phyloP scores from a whole-genome alignment of 2,113 vertebrate species.

The Tragelaphus imberbis region DNA sequence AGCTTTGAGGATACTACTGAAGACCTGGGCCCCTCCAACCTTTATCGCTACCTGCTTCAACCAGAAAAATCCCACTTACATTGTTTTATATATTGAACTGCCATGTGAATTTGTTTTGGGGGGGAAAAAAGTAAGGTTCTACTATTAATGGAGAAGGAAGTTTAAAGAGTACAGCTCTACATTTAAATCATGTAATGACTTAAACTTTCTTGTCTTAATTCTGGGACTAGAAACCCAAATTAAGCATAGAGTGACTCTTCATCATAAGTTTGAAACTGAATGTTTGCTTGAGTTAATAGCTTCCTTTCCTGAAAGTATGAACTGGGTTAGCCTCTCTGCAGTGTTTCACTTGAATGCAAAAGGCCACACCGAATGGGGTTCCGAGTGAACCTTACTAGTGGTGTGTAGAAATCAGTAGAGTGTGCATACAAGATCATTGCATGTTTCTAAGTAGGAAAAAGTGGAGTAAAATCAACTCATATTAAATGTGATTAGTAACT shows the following conservation, averaged over 20 bases:
- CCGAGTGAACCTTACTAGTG: background rate
- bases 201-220: background rate
- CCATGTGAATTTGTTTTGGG: background rate
- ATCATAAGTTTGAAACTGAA: background rate
- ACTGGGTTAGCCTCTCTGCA: background rate
- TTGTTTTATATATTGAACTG: background rate
- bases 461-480: background rate
- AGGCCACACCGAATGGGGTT: background rate
- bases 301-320: background rate
- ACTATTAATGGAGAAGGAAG: background rate
- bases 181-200: background rate
- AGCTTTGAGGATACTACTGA: background rate
- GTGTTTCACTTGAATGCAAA: background rate
- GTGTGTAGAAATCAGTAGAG: background rate
- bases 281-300: background rate
- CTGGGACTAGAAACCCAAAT: background rate
- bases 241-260: background rate
- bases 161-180: background rate
- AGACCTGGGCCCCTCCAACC: rapidly evolving
- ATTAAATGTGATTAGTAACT: background rate
- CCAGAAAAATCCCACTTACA: background rate
- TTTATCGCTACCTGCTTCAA: background rate
- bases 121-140: background rate
- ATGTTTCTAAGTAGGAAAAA: background rate
- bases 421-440: background rate